Evolutionary conservation across 2,113 vertebrate species (phyloP).

Genomic region (Noturus placidus): DNA sequence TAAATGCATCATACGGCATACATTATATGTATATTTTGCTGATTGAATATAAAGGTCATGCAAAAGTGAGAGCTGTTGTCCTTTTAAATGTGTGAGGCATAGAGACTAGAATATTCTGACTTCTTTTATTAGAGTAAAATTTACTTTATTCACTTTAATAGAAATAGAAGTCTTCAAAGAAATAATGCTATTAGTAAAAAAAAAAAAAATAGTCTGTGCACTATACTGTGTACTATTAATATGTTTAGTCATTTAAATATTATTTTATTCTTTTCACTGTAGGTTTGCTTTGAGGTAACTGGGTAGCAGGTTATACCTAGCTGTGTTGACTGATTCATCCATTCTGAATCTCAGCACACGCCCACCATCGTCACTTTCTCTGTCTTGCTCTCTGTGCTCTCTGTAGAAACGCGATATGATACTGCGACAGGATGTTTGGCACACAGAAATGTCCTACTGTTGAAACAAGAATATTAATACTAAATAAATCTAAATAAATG

Average conservation of each 20-base stretch:
- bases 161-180: background rate
- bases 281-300: background rate
- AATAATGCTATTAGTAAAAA: background rate
- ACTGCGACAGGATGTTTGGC: background rate
- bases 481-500: background rate
- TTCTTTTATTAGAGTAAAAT: background rate
- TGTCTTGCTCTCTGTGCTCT: background rate
- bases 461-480: background rate
- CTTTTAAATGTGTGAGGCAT: background rate
- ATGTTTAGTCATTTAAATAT: background rate
- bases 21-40: background rate
- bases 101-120: background rate
- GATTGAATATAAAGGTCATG: background rate
- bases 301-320: conserved; percentile 2
- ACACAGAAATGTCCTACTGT: conserved; percentile 15
- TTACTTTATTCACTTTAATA: conserved; percentile 2
- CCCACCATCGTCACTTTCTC: background rate
- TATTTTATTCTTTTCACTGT: background rate
- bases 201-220: background rate
- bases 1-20: background rate
- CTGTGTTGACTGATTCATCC: conserved; percentile 34
- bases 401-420: conserved; percentile 5
- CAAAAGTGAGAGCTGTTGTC: background rate
- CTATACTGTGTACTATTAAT: background rate
- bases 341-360: conserved; percentile 12